Percentiles rank a stretch among this genome's conserved stretches.
Evolutionary conservation across 1,140 invertebrate genomes (phyloP).

Genomic region (Oryctes rhinoceros): DNA sequence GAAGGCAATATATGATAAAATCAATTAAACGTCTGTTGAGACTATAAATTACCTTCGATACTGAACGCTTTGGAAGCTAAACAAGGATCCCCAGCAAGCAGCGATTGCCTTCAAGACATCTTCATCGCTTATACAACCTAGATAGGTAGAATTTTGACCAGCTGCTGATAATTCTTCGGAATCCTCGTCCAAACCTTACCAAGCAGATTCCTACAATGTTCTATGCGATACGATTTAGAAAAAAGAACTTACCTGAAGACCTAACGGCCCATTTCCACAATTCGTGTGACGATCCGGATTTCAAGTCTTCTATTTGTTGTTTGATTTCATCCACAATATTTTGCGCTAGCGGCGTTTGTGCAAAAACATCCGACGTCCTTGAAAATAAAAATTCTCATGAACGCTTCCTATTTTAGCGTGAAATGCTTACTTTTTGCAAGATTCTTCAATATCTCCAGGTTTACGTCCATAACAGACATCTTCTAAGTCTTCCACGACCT

Average conservation of each 20-base stretch:
- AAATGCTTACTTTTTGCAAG: conserved; percentile 52
- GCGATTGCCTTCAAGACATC: conserved; percentile 69
- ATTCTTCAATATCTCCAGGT: conserved; percentile 50
- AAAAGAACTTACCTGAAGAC: conserved; percentile 47
- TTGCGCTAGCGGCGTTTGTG: conserved; percentile 35
- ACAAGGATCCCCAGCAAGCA: conserved; percentile 84
- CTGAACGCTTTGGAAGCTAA: conserved; percentile 75
- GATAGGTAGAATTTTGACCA: conserved; percentile 83
- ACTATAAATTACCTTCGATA: conserved; percentile 69
- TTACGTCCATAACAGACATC: conserved; percentile 52
- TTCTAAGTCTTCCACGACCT: conserved; percentile 50
- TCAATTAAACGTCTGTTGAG: conserved; percentile 19
- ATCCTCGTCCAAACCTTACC: conserved; percentile 78
- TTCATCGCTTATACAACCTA: conserved; percentile 68
- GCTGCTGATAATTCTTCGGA: conserved; percentile 79
- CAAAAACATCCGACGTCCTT: conserved; percentile 47
- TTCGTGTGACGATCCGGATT: conserved; percentile 43
- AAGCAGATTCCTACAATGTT: conserved; percentile 57
- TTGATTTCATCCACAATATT: conserved; percentile 57
- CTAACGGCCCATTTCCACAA: conserved; percentile 52
- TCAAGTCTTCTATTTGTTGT: conserved; percentile 59
- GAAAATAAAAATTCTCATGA: not conserved
- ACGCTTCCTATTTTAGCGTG: not conserved
- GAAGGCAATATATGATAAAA: conserved; percentile 37
- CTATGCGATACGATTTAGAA: conserved; percentile 31